Conservation (phyloP, 2,888 invertebrate genomes). For the Hermaeophaga mercurialis region DNA sequence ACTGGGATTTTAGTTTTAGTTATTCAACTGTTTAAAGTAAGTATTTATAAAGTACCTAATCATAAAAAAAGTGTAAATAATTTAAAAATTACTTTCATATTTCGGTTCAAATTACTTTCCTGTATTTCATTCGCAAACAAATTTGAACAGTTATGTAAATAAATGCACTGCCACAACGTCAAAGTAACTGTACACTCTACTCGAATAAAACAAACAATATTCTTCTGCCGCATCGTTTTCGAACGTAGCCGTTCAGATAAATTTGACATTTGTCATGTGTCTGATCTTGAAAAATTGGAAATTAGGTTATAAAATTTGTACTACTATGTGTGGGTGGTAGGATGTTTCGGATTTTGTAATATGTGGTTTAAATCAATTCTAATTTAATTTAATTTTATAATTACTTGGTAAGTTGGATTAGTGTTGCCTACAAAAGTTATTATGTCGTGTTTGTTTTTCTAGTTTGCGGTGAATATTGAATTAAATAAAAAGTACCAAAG, state of each 20-base stretch:
- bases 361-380: conserved; percentile 26
- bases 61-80: no score
- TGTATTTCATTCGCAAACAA: no score
- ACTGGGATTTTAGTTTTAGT: no score
- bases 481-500: background rate
- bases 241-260: background rate
- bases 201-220: no score
- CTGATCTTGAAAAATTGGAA: conserved; percentile 9
- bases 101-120: no score
- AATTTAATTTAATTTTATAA: conserved; percentile 26
- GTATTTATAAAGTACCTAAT: no score
- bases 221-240: background rate
- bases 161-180: no score
- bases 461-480: background rate
- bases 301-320: conserved; percentile 21
- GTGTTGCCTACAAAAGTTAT: no score
- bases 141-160: no score
- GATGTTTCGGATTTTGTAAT: conserved; percentile 19
- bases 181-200: no score
- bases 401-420: conserved; percentile 10
- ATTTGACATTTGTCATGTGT: background rate
- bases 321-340: conserved; percentile 24
- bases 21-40: no score
- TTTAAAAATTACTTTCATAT: no score
- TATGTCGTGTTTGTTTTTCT: conserved; percentile 7